These are phyloP conservation scores for Acronicta alni DNA, from an alignment of 2,888 invertebrate species.

Conservation along the genomic window DNA sequence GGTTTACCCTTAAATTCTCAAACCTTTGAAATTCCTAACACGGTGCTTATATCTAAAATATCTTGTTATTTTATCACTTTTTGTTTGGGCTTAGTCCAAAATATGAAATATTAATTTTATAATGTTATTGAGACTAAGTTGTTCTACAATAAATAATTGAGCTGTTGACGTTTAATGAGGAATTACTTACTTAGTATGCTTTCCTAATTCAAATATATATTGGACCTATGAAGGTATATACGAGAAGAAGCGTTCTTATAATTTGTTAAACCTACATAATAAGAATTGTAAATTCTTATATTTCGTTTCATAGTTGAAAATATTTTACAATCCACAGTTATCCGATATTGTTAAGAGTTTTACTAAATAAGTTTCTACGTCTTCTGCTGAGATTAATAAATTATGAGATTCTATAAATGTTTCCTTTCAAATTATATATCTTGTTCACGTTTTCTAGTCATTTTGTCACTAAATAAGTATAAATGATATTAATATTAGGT, in stretches of 20 bases:
- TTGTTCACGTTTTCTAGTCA: constrained; percentile 54
- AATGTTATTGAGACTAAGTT: constrained; percentile 25
- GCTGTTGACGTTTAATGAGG: too few species aligned
- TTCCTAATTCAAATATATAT: neutral
- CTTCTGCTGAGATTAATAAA: constrained; percentile 35
- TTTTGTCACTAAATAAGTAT: constrained; percentile 33
- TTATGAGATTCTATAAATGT: constrained; percentile 16
- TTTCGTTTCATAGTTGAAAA: constrained; percentile 14
- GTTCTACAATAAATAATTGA: constrained; percentile 19
- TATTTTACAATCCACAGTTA: constrained; percentile 19
- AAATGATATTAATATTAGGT: constrained; percentile 14
- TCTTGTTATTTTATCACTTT: constrained; percentile 21
- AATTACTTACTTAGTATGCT: constrained; percentile 6
- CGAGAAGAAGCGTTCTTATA: constrained; percentile 13
- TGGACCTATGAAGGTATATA: neutral
- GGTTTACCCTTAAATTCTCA: constrained; percentile 2
- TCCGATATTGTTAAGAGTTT: constrained; percentile 15
- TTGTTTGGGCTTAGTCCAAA: constrained; percentile 56
- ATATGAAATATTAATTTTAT: constrained; percentile 30
- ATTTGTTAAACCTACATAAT: constrained; percentile 25
- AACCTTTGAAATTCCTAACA: constrained; percentile 12
- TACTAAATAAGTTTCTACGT: constrained; percentile 27
- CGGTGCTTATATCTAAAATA: constrained; percentile 35
- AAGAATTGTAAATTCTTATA: constrained; percentile 11
- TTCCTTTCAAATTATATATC: constrained; percentile 39